Evolutionary conservation across 1,140 invertebrate species (phyloP).

Genomic region (Rhagoletis zephyria): DNA sequence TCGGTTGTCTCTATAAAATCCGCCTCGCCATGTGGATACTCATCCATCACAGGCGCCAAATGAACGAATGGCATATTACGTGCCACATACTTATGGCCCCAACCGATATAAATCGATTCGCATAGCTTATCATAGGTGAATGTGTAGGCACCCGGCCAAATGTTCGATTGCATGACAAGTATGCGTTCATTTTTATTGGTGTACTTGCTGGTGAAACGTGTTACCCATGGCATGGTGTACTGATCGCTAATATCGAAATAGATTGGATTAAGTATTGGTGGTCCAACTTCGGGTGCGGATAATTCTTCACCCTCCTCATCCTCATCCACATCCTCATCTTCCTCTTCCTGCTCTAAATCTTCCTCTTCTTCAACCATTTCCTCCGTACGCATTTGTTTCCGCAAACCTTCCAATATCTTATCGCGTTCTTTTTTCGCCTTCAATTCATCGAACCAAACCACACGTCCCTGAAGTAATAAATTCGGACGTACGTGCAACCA

Average conservation of each 20-base stretch:
- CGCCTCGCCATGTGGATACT: conserved; percentile 77
- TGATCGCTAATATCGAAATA: conserved; percentile 78
- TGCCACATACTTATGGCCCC: conserved; percentile 82
- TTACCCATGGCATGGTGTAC: conserved; percentile 79
- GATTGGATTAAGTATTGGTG: conserved; percentile 80
- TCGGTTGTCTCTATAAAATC: conserved; percentile 83
- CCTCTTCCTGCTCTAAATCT: conserved; percentile 72
- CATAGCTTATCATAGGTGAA: conserved; percentile 77
- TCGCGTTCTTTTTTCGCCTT: conserved; percentile 65
- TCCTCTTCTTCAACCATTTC: conserved; percentile 74
- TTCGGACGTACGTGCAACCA: conserved; percentile 88
- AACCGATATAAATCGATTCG: conserved; percentile 86
- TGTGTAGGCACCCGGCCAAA: conserved; percentile 84
- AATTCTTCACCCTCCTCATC: conserved; percentile 66
- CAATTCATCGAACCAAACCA: conserved; percentile 76
- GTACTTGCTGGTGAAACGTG: conserved; percentile 74
- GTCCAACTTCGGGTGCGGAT: conserved; percentile 74
- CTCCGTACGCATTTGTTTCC: conserved; percentile 74
- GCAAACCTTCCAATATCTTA: conserved; percentile 65
- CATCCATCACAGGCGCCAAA: conserved; percentile 77
- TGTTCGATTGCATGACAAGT: conserved; percentile 79
- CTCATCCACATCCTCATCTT: conserved; percentile 73
- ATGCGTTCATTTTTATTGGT: conserved; percentile 76
- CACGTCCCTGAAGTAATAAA: conserved; percentile 85
- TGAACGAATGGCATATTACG: conserved; percentile 82